Evolutionary conservation across 2,113 vertebrate species (phyloP).

Genomic region (Danionella cerebrum): DNA sequence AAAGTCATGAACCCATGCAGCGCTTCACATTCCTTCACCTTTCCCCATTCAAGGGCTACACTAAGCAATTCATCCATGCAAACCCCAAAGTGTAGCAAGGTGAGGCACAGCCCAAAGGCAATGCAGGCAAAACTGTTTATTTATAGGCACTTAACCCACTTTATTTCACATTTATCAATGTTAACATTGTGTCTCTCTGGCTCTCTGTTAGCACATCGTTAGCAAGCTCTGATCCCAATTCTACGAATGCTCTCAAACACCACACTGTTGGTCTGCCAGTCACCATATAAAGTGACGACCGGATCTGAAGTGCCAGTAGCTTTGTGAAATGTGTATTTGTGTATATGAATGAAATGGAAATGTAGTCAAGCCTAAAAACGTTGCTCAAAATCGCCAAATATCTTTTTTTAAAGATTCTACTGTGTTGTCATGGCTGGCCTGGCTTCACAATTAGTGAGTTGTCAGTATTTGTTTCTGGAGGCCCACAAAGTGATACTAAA

Average conservation of each 20-base stretch:
- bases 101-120: constrained; percentile 28
- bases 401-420: too few species aligned
- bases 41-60: background rate
- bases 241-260: constrained; percentile 23
- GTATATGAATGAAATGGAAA: too few species aligned
- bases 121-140: constrained; percentile 46
- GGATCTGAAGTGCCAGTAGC: too few species aligned
- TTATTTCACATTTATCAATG: constrained; percentile 62
- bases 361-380: too few species aligned
- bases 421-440: too few species aligned
- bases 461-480: too few species aligned
- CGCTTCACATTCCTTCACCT: constrained; percentile 24
- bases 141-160: constrained; percentile 59
- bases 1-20: constrained; percentile 15
- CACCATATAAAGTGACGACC: too few species aligned
- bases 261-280: background rate
- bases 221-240: constrained; percentile 44
- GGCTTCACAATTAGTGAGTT: too few species aligned
- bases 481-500: too few species aligned
- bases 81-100: background rate
- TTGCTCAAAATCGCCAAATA: too few species aligned
- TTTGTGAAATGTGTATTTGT: too few species aligned
- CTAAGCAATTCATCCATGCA: background rate
- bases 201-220: constrained; percentile 65
- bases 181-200: constrained; percentile 49